Conservation (phyloP, 1,140 invertebrate genomes). For the Hestina assimilis region DNA sequence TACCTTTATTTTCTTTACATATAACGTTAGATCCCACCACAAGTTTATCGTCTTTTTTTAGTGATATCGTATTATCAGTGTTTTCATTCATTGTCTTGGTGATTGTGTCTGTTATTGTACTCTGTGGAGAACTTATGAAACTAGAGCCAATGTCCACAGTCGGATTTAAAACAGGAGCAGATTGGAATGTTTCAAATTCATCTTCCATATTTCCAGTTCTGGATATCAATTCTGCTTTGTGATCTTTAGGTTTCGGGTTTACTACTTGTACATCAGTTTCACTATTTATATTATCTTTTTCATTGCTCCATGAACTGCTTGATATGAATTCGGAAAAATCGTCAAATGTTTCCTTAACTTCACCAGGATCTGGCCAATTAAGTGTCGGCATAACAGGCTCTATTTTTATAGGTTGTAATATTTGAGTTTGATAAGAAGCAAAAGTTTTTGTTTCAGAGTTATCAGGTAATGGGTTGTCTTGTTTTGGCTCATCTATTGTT, state of each 20-base stretch:
- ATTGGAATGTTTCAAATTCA: conserved; percentile 74
- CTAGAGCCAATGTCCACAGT: background rate
- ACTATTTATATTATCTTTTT: conserved; percentile 24
- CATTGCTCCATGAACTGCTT: conserved; percentile 39
- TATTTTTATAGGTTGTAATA: conserved; percentile 70
- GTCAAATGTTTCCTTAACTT: conserved; percentile 69
- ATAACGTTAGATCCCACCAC: conserved; percentile 5
- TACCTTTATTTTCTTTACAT: conserved; percentile 12
- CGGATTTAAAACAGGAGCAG: conserved; percentile 35
- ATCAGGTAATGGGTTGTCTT: conserved; percentile 3
- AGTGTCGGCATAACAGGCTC: conserved; percentile 63
- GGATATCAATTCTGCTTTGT: background rate
- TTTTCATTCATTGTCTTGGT: background rate
- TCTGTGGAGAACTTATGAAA: background rate
- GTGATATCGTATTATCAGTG: background rate
- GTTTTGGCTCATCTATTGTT: conserved; percentile 10
- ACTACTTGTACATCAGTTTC: conserved; percentile 5
- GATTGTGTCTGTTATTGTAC: conserved; percentile 1
- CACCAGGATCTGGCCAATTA: conserved; percentile 75
- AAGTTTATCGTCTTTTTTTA: background rate
- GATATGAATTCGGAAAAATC: conserved; percentile 67
- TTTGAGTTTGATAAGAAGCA: conserved; percentile 45
- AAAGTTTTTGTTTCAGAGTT: conserved; percentile 21
- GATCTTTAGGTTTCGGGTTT: conserved; percentile 5
- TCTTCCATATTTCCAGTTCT: conserved; percentile 46